Percentiles rank a stretch among this genome's conserved stretches.
Evolutionary conservation across 1,140 invertebrate species (phyloP).

Genomic region (Adelges cooleyi): DNA sequence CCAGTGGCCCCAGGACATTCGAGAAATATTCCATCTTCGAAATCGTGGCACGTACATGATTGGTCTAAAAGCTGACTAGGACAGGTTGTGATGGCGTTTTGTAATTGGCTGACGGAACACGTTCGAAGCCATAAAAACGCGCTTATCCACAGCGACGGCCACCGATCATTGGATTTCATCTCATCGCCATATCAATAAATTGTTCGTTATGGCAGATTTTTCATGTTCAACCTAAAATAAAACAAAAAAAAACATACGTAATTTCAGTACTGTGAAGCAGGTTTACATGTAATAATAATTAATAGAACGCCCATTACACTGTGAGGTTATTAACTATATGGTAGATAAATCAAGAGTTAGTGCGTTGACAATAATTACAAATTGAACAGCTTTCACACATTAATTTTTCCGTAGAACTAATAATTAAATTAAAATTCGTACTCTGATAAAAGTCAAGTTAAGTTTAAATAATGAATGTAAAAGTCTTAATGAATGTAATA

Average conservation of each 20-base stretch:
- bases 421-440: too few relatives aligned
- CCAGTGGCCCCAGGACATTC: slow-evolving; percentile 74
- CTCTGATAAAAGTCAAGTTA: too few relatives aligned
- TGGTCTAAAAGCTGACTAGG: slow-evolving; percentile 58
- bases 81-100: slow-evolving; percentile 41
- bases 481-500: not conserved
- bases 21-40: slow-evolving; percentile 77
- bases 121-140: not conserved
- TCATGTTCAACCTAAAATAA: not conserved
- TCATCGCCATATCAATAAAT: slow-evolving; percentile 18
- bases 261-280: too few relatives aligned
- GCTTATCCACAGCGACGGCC: slow-evolving; percentile 21
- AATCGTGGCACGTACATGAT: slow-evolving; percentile 78
- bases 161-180: slow-evolving; percentile 19
- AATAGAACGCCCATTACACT: too few relatives aligned
- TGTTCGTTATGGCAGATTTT: not conserved
- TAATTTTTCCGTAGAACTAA: too few relatives aligned
- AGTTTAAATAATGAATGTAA: slow-evolving; percentile 9
- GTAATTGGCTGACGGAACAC: not conserved
- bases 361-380: too few relatives aligned
- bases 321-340: too few relatives aligned
- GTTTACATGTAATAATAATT: too few relatives aligned
- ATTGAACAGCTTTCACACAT: too few relatives aligned
- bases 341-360: too few relatives aligned
- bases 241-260: too few relatives aligned